Base-by-base conservation (phyloP, 2,113 vertebrate species). In the Zapus hudsonius region DNA sequence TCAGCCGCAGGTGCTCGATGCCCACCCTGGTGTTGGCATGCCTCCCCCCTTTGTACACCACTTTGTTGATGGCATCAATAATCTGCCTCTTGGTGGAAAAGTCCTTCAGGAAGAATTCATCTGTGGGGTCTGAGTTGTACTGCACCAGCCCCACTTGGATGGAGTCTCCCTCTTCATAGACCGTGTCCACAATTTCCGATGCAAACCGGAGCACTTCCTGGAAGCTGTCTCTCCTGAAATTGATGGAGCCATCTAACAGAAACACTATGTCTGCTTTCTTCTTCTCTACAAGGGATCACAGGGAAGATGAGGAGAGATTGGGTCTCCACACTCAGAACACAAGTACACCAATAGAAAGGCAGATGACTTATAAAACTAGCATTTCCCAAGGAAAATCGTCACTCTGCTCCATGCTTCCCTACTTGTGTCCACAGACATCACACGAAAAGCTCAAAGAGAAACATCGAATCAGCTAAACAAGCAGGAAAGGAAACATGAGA, bases 201-300 rank as follows among this genome's bases (percentile, higher is more conserved):
- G 99, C 98, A 15, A 99, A 99, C 0, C 94, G 63, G 90, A 98
- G 98, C 75, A 99, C 98, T 91, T 98, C 96, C 23, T 98, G 98
- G 97, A 99, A 99, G 95, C 98, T 98, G 0, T 97, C 97, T 64
- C 95, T 98, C 72, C 98, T 98, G 89, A 99, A 97, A 87, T 99
- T 99, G 88, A 99, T 99, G 95, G 99, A 99, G 16, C 99, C 98
- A 40, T 99, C 99, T 97, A 99, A 96, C 92, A 99, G 97, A 98
- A 99, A 99, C 67, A 99, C 99, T 22, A 99, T 98, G 80, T 99
- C 99, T 8, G 99, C 99, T 90, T 98, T 98, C 95, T 99, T 99
- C 72, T 97, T 95, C 63, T 59, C 98, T 98, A 63, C 74, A 97
- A 95, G 20, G 52, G 75, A 38, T 74, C 13, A 52, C n/a, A 80